A percentile compares a stretch with the other conserved stretches of the same genome.
Conservation (phyloP, 2,888 invertebrate genomes). For the Agrochola lota region DNA sequence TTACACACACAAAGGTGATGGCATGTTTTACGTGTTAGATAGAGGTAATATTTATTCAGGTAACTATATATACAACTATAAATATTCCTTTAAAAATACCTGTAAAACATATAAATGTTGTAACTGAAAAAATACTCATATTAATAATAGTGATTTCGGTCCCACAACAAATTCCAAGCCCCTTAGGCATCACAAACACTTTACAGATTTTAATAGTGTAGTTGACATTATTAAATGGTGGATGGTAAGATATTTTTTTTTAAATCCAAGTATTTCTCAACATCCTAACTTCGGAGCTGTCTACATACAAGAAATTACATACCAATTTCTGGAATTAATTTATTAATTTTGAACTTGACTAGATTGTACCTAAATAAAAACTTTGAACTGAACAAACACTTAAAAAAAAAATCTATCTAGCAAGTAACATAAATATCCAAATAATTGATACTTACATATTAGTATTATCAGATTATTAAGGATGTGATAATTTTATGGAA, state of each 20-base stretch:
- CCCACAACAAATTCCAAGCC: background rate
- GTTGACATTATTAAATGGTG: background rate
- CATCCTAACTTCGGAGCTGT: background rate
- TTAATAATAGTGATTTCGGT: too few relatives aligned
- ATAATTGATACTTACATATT: slow-evolving; percentile 32
- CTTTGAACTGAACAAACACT: background rate
- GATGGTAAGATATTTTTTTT: background rate
- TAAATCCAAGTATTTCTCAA: background rate
- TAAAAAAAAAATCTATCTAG: background rate
- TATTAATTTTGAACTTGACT: background rate
- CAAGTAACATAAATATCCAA: background rate
- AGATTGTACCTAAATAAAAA: background rate
- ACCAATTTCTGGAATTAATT: background rate
- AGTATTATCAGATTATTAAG: background rate
- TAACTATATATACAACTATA: too few relatives aligned
- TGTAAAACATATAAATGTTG: too few relatives aligned
- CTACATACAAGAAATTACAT: background rate
- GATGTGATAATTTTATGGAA: slow-evolving; percentile 33
- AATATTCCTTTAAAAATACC: too few relatives aligned
- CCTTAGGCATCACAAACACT: background rate
- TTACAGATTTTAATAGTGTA: background rate
- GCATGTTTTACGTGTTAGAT: too few relatives aligned
- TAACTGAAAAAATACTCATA: too few relatives aligned
- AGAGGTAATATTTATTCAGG: too few relatives aligned
- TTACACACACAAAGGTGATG: too few relatives aligned